A percentile compares a stretch with the other conserved stretches of the same genome.
phyloP scores from a whole-genome alignment of 2,113 vertebrate species.

The Protomyctophum bolini region DNA sequence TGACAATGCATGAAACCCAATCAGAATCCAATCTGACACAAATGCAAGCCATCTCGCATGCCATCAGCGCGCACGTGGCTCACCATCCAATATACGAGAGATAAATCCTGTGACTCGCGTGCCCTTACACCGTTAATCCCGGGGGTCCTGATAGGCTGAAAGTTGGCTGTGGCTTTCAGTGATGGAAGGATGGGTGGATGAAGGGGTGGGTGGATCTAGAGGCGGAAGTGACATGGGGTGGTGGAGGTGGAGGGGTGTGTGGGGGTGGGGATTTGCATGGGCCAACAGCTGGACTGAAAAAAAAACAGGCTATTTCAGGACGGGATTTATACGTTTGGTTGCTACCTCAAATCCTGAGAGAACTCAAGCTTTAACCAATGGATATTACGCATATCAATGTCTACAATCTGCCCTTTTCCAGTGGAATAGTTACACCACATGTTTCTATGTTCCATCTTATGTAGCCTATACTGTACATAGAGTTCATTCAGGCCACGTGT shows the following conservation, averaged over 20 bases:
- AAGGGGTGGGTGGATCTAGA: slow-evolving; percentile 22
- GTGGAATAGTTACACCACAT: slow-evolving; percentile 31
- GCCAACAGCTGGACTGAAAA: slow-evolving; percentile 77
- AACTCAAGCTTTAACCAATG: slow-evolving; percentile 56
- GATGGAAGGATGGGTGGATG: slow-evolving; percentile 10
- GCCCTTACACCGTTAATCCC: slow-evolving; percentile 58
- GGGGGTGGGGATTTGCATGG: slow-evolving; percentile 76
- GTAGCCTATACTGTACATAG: neutral
- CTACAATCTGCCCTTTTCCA: slow-evolving; percentile 53
- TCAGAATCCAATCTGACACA: slow-evolving; percentile 42
- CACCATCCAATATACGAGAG: slow-evolving; percentile 23
- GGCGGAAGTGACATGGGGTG: slow-evolving; percentile 70
- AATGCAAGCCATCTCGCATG: slow-evolving; percentile 39
- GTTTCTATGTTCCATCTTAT: slow-evolving; percentile 15
- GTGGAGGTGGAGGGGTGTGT: slow-evolving; percentile 64
- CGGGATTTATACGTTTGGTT: slow-evolving; percentile 77
- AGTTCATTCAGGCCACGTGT: too few relatives aligned
- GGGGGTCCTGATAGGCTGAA: slow-evolving; percentile 36
- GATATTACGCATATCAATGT: slow-evolving; percentile 57
- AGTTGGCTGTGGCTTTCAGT: slow-evolving; percentile 45
- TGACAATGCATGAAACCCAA: slow-evolving; percentile 20
- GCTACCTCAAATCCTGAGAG: slow-evolving; percentile 76
- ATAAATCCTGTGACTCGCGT: slow-evolving; percentile 50
- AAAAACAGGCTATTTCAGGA: slow-evolving; percentile 78
- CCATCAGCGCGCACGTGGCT: slow-evolving; percentile 46